Base-by-base conservation (phyloP, 1,140 invertebrate genomes). In the Thaumatotibia leucotreta region DNA sequence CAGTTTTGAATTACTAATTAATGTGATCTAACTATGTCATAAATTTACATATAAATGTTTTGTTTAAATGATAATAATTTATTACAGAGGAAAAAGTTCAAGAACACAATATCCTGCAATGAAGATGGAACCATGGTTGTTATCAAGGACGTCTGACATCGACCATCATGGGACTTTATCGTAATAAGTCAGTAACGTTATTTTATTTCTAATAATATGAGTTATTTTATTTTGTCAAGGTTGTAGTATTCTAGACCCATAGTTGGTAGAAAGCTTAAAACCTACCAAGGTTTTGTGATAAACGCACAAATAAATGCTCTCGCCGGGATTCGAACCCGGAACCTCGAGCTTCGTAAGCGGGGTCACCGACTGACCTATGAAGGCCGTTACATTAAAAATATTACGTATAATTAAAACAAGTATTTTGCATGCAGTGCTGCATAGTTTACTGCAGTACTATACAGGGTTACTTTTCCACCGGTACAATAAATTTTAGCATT, bases 21-120 rank as follows among this genome's bases (percentile, higher is more conserved):
- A 45, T 17, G 8, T 45, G n/a, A 45, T 6, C 2, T 29, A 29
- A 29, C 27, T 29, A 4, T 45, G 39, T 45, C 1, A 9, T 9
- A 14, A 45, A 45, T 45, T 45, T 14, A 4, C 39, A 45, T 45
- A 20, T 20, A 45, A 45, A 45, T 9, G 39, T 45, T 45, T 45
- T 45, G 39, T 45, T 45, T 20, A 45, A 20, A 45, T 20, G 5
- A 45, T 45, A 45, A 20, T 45, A 45, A 20, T 45, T 58, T 27
- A 29, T 58, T 58, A 4, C 52, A 58, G 52, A 58, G 24, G 24
- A 58, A n/a, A 58, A 58, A 29, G 52, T 58, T 27, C 52, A 58
- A 58, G 24, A 27, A 20, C 52, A 58, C 23, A 58, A 58, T 29
- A 58, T 14, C 23, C 52, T 58, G 52, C 52, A 58, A 14, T 58